Base-by-base conservation (phyloP, 2,113 vertebrate species). In the Oriolus oriolus region DNA sequence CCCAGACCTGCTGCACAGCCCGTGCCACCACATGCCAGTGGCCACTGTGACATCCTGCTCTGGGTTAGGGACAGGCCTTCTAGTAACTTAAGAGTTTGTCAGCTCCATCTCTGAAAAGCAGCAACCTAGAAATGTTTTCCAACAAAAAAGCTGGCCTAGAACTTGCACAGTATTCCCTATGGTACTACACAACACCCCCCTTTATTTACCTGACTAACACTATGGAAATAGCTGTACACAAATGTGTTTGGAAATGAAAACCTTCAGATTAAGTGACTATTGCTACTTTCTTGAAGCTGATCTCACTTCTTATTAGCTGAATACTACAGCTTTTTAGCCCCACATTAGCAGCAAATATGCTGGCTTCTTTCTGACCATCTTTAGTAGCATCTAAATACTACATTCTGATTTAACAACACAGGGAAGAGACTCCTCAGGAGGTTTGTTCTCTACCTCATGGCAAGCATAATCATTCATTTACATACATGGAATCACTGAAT, bases 51-150 rank as follows among this genome's bases (percentile, higher is more conserved):
- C 71, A 57, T 39, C 15, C 33, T 44, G 52, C 20, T 44, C 42
- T 24, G 57, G 31, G 28, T 12, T n/a, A 31, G 4, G 30, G 53
- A 66, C 26, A 11, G 49, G 27, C 28, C 76, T 68, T 30, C 26
- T 17, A 10, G 64, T 6, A 16, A 22, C 33, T 41, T 7, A 9
- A 9, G 0, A 2, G 6, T 19, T 20, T 79, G 30, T 35, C 69
- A 66, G 45, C 69, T 82, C 24, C 3, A 2, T 6, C 75, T 65
- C n/a, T 56, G 23, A 65, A 18, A 27, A 60, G 79, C 33, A 3
- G 20, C 52, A 79, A 93, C 27, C 37, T 39, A 57, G 8, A 33
- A 66, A 78, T 0, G 1, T 21, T 44, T 53, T 19, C 52, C n/a
- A 57, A 8, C 13, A 28, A 52, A 64, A 44, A 28, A 41, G 35